phyloP scores from a whole-genome alignment of 2,888 invertebrate species.

The Pherbina coryleti region DNA sequence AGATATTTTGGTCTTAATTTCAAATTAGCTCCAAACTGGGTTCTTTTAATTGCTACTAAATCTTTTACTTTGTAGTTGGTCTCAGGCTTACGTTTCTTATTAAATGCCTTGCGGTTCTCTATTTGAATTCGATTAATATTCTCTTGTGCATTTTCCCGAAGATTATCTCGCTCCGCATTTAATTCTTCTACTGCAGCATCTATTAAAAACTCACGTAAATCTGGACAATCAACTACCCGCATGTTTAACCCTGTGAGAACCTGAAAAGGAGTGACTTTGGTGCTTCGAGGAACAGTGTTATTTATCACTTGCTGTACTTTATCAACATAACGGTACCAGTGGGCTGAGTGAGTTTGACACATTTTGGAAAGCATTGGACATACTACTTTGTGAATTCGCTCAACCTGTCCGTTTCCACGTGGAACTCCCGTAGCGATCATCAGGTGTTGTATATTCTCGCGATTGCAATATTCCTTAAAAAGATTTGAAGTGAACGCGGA shows the following conservation, averaged over 20 bases:
- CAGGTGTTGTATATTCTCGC: no score
- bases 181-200: slow-evolving; percentile 27
- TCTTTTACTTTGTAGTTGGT: no score
- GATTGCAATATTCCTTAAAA: no score
- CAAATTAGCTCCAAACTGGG: neutral
- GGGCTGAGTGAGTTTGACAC: slow-evolving; percentile 38
- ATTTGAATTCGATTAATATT: neutral
- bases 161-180: slow-evolving; percentile 11
- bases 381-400: slow-evolving; percentile 60
- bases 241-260: slow-evolving; percentile 43
- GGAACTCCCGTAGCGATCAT: no score
- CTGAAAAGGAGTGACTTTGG: neutral
- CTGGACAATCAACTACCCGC: neutral
- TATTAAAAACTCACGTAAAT: slow-evolving; percentile 30
- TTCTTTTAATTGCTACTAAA: no score
- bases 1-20: no score
- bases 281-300: slow-evolving; percentile 51
- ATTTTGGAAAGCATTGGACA: no score
- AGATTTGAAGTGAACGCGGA: no score
- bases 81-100: no score
- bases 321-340: slow-evolving; percentile 53
- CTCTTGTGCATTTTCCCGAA: slow-evolving; percentile 33
- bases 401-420: slow-evolving; percentile 43
- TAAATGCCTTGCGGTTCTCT: no score
- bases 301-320: slow-evolving; percentile 55